Evolutionary conservation across 2,888 invertebrate species (phyloP).

Genomic region (Mylabris sibirica): DNA sequence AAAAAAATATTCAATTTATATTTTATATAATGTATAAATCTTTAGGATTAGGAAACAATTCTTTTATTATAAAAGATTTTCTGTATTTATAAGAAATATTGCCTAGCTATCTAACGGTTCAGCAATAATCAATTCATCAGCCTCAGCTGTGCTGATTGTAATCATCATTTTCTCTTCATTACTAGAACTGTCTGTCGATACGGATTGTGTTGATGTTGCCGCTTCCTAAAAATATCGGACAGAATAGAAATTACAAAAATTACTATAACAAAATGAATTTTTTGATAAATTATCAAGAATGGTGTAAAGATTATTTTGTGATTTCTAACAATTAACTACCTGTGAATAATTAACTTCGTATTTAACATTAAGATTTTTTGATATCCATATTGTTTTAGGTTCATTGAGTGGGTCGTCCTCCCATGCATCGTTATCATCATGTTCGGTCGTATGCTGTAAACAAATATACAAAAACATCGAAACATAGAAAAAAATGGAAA

Average conservation of each 20-base stretch:
- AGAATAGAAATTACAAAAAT: neutral
- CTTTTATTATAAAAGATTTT: constrained; percentile 14
- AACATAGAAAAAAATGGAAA: constrained; percentile 25
- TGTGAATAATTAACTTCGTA: constrained; percentile 61
- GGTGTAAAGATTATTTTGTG: constrained; percentile 33
- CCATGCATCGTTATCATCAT: constrained; percentile 43
- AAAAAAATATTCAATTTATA: constrained; percentile 26
- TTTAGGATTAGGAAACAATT: constrained; percentile 24
- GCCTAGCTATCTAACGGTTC: constrained; percentile 63
- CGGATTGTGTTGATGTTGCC: constrained; percentile 77
- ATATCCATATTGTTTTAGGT: constrained; percentile 56
- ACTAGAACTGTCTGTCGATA: constrained; percentile 74
- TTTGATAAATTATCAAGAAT: constrained; percentile 18
- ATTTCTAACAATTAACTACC: constrained; percentile 47
- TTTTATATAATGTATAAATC: constrained; percentile 18
- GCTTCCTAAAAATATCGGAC: constrained; percentile 67
- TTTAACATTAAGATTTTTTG: constrained; percentile 57
- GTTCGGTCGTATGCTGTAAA: constrained; percentile 47
- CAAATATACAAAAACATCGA: constrained; percentile 41
- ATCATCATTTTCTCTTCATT: constrained; percentile 82
- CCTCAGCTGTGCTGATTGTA: constrained; percentile 70
- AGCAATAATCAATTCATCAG: constrained; percentile 59
- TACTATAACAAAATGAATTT: neutral
- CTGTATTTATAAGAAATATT: constrained; percentile 20
- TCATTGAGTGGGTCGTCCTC: constrained; percentile 42